Evolutionary conservation across 2,797 vertebrate genomes (phyloP).

Genomic region (Hapalemur alaotrensis): DNA sequence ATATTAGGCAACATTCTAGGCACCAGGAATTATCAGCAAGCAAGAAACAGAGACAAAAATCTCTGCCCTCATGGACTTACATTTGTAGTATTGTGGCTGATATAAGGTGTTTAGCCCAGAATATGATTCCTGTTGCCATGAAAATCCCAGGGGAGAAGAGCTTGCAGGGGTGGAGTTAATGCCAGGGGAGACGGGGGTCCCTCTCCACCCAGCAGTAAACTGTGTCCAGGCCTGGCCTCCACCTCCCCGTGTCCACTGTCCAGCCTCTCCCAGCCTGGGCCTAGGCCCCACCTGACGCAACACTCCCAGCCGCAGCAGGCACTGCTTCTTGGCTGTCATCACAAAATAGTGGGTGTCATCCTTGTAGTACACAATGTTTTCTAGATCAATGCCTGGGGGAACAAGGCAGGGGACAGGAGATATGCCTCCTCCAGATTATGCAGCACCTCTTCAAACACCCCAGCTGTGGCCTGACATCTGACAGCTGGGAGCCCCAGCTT

Average conservation of each 20-base stretch:
- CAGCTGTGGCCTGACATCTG: background rate
- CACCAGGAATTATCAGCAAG: background rate
- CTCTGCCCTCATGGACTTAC: background rate
- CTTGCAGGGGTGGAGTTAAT: background rate
- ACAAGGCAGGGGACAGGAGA: background rate
- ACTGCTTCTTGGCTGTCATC: constrained; percentile 98
- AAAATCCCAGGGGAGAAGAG: background rate
- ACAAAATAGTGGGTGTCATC: constrained; percentile 98
- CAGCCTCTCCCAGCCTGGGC: background rate
- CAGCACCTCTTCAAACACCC: background rate
- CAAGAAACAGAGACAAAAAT: background rate
- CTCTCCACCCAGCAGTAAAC: background rate
- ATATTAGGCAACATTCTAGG: background rate
- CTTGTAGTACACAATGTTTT: constrained; percentile 99
- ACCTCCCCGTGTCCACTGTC: background rate
- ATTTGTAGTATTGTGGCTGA: background rate
- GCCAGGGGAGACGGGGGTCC: background rate
- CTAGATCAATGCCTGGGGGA: constrained; percentile 93
- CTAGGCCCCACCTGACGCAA: constrained; percentile 89
- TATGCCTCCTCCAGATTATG: background rate
- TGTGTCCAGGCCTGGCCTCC: background rate
- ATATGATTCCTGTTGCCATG: background rate
- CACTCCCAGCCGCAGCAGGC: constrained; percentile 93
- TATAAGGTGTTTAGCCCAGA: background rate
- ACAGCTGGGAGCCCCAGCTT: background rate